Evolutionary conservation across 23 tunicate species (phyloP).

Genomic region (Phallusia fumigata): DNA sequence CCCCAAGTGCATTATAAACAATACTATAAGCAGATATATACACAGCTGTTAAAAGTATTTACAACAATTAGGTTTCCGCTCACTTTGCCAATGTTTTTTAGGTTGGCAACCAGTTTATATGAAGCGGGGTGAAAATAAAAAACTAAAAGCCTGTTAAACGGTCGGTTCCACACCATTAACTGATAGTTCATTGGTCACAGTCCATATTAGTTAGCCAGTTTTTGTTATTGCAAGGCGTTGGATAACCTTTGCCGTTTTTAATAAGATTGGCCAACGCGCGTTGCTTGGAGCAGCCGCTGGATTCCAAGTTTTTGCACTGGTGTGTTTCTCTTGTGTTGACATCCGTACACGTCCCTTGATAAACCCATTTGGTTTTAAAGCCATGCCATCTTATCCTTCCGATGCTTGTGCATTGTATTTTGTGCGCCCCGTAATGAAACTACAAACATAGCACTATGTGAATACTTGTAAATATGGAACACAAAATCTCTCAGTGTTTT

Average conservation of each 20-base stretch:
- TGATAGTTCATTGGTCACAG: background rate
- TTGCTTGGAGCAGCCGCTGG: background rate
- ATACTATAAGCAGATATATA: too few species aligned
- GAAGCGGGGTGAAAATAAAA: too few species aligned
- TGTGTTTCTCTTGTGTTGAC: background rate
- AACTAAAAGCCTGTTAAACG: too few species aligned
- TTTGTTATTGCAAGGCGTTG: background rate
- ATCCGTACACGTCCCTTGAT: background rate
- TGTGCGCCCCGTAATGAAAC: background rate
- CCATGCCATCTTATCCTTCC: background rate
- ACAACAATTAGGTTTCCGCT: too few species aligned
- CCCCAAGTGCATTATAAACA: too few species aligned
- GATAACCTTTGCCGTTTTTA: background rate
- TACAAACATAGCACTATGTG: background rate
- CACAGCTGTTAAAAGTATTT: too few species aligned
- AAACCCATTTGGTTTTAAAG: background rate
- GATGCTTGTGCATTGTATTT: background rate
- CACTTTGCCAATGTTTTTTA: too few species aligned
- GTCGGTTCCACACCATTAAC: background rate
- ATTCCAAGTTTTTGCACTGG: background rate
- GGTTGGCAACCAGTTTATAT: too few species aligned
- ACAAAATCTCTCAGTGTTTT: too few species aligned
- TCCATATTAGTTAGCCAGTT: background rate
- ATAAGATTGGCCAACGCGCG: constrained; percentile 1
- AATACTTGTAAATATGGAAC: background rate